Evolutionary conservation across 1,140 invertebrate species (phyloP), one percentile per base, ranked within the genome.

Genomic region (Atta cephalotes): DNA sequence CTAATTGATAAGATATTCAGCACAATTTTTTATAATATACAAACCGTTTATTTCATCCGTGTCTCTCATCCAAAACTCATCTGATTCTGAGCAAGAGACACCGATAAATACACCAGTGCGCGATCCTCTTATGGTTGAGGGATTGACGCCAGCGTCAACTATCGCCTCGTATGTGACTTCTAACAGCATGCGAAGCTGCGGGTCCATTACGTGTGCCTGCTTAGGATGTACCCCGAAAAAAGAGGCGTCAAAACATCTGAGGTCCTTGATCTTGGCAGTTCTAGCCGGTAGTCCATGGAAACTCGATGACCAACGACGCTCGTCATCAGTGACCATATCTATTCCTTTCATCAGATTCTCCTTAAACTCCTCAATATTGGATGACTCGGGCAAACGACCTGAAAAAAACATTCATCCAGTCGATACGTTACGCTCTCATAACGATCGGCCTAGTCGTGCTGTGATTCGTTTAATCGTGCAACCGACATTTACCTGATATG

Each of bases 91-190:
- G 25, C 96, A 96, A 81, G 98, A 98, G 0, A 97, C 97, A 71
- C 98, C 98, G 88, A 99, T 97, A 94, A 98, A 99, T 0, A 99
- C 98, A 74, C 98, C 99, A 63, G 98, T 99, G 90, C 96, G 98
- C 10, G 97, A 97, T 71, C 98, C 98, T 90, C 97, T 96, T n/a
- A 98, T 92, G 87, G 97, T 97, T 39, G 95, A 94, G 35, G 98
- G 98, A 94, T 98, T 98, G 14, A 98, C 91, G 89, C 98, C 98
- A 68, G 99, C 98, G 96, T 99, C 99, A 82, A 99, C 96, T 79
- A 99, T 98, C 0, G 98, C 97, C 96, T 99, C 99, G 94, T 99
- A 97, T 2, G 99, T 98, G n/a, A 97, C 93, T 95, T 99, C 99
- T 4, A 99, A 96, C 35, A 99, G 95, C 91, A 99, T 96, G 87